Conservation (phyloP, 2,888 invertebrate species). For the Drosophila testacea region DNA sequence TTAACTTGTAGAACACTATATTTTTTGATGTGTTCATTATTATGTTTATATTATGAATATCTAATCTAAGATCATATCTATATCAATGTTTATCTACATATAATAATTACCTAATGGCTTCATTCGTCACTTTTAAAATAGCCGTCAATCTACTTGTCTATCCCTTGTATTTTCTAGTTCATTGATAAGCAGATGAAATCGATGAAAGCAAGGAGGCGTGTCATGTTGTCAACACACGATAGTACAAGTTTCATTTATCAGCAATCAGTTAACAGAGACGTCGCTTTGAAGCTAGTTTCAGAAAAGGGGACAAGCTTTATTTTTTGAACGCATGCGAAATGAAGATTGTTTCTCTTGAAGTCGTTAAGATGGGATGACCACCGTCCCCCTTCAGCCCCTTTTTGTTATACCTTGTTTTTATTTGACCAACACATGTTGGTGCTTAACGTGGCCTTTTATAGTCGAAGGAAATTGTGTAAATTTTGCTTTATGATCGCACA, state of each 20-base stretch:
- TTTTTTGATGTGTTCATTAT: too few species aligned
- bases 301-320: neutral
- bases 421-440: constrained; percentile 43
- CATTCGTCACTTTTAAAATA: neutral
- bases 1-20: too few species aligned
- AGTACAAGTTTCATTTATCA: constrained; percentile 32
- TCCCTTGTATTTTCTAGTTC: neutral
- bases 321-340: neutral
- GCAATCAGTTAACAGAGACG: neutral
- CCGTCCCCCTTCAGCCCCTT: neutral
- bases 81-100: neutral
- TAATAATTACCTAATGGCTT: neutral
- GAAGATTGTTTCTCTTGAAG: constrained; percentile 22
- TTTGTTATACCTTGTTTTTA: constrained; percentile 20
- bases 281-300: neutral
- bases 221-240: constrained; percentile 1
- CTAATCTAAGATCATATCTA: too few species aligned
- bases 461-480: constrained; percentile 44
- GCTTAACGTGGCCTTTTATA: constrained; percentile 35
- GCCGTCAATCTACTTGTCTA: neutral
- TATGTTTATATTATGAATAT: too few species aligned
- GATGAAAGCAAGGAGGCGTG: constrained; percentile 13
- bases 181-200: constrained; percentile 20
- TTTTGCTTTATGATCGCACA: constrained; percentile 41
- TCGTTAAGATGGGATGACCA: constrained; percentile 31